These are phyloP conservation scores for Globodera rostochiensis DNA, from an alignment of 1,140 invertebrate genomes.

Conservation along the genomic window DNA sequence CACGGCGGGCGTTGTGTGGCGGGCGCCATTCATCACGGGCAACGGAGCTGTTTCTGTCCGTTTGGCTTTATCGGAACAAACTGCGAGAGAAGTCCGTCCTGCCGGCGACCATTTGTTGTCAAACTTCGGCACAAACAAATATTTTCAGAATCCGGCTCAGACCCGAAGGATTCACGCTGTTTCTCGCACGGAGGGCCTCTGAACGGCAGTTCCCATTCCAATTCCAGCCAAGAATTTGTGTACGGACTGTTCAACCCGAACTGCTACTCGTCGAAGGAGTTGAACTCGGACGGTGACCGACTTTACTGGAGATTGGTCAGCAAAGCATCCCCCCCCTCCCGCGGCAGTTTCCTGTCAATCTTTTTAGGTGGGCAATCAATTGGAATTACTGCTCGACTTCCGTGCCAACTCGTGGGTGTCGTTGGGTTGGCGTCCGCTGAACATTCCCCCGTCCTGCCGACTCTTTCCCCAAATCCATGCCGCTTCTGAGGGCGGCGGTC, in stretches of 20 bases:
- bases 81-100: constrained; percentile 39
- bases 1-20: constrained; percentile 45
- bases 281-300: constrained; percentile 35
- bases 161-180: constrained; percentile 23
- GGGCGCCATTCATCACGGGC: constrained; percentile 23
- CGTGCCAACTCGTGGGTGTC: constrained; percentile 39
- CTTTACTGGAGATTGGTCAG: constrained; percentile 45
- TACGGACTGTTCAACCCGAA: constrained; percentile 49
- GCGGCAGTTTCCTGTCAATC: neutral
- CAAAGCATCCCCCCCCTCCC: constrained; percentile 23
- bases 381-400: constrained; percentile 52
- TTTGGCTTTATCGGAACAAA: constrained; percentile 53
- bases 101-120: constrained; percentile 16
- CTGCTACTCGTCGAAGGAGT: constrained; percentile 43
- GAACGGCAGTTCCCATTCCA: neutral
- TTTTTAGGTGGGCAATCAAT: constrained; percentile 38
- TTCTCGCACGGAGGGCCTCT: constrained; percentile 32
- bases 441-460: constrained; percentile 46
- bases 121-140: neutral
- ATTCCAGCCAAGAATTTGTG: neutral
- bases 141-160: constrained; percentile 19
- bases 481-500: neutral
- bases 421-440: constrained; percentile 47
- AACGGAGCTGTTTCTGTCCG: constrained; percentile 46
- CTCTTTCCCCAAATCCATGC: constrained; percentile 44